Base-by-base conservation (phyloP, 2,888 invertebrate species). In the Pandemis cinnamomeana region DNA sequence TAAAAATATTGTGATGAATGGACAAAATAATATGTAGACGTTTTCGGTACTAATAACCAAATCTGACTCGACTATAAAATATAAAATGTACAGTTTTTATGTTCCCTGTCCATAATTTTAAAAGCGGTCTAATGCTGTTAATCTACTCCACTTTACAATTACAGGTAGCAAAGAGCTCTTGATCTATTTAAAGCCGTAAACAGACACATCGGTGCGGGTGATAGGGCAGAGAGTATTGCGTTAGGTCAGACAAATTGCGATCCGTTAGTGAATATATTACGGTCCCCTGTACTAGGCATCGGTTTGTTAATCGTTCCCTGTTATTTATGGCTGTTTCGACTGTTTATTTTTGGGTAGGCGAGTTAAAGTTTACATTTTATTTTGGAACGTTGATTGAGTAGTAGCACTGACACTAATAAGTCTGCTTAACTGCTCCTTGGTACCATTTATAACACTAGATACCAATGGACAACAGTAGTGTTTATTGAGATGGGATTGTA, bases 171-270 rank as follows among this genome's bases (percentile, higher is more conserved):
- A 64, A 61, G 13, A 61, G 60, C 20, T 64, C 27, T 11, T 13
- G 46, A 48, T 48, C 46, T 27, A 58, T 58, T 27, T 58, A 68
- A 53, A 74, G 44, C 62, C 61, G 73, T 42, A 67, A 62, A 62
- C 74, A 48, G 55, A 46, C 60, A 55, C 36, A 41, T 66, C 51
- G 51, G 63, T 5, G 67, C 42, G 69, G 71, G 10, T 41, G 61
- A 64, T 69, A 66, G 69, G 73, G 67, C 83, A 84, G 81, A 81
- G 91, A 88, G 91, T 93, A 93, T 91, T 89, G 90, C 91, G 91
- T 91, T 90, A 91, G 92, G 91, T 91, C 91, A 89, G 93, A 93
- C 93, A 93, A 93, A 93, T 93, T 93, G 93, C 91, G 91, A 91
- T 91, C 92, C 91, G 89, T 87, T 85, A 90, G 89, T 89, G 92